Base-by-base conservation (phyloP, 2,113 vertebrate genomes). In the Hippocampus abdominalis region DNA sequence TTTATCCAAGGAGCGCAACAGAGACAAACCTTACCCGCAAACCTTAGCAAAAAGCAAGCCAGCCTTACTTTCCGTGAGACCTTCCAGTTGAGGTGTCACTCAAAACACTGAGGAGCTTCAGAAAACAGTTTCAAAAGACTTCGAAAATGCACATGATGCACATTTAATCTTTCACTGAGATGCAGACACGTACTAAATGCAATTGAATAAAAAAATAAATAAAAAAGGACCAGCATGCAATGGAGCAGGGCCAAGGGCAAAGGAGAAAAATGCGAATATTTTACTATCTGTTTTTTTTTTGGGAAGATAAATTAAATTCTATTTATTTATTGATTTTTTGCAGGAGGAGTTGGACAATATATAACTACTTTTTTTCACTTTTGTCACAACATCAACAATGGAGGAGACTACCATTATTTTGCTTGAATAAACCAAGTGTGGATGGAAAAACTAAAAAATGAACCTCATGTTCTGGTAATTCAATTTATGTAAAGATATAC, bases 181-280 rank as follows among this genome's bases (percentile, higher is more conserved):
- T 63, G 61, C 61, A n/a, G 39, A 42, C 62, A 44, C 25, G 56
- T 44, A n/a, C 62, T 44, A 23, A 44, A 42, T 63, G 61, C 61
- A 23, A 44, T 42, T 44, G 62, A 21, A n/a, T 42, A 5, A 32
- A 32, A 32, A 29, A 29, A 29, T 3, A 40, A 79, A 68, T 68
- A 44, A 40, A 78, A 68, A 71, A 44, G 72, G 59, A 81, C 81
- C 64, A 83, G 59, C 88, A 91, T 91, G 90, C 90, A 86, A 59
- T 78, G 77, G 81, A 80, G 66, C 69, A 79, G 72, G 71, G 25
- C 56, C 56, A 59, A 59, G 5, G 25, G n/a, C 59, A 27, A 44
- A 54, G 18, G 65, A 51, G 36, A 27, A 73, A 15, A 66, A 65
- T 74, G 51, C 60, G 63, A 46, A 21, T 68, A 39, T 69, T 48